Evolutionary conservation across 2,888 invertebrate genomes (phyloP), one percentile per base, ranked within the genome.

Genomic region (Cinara cedri): DNA sequence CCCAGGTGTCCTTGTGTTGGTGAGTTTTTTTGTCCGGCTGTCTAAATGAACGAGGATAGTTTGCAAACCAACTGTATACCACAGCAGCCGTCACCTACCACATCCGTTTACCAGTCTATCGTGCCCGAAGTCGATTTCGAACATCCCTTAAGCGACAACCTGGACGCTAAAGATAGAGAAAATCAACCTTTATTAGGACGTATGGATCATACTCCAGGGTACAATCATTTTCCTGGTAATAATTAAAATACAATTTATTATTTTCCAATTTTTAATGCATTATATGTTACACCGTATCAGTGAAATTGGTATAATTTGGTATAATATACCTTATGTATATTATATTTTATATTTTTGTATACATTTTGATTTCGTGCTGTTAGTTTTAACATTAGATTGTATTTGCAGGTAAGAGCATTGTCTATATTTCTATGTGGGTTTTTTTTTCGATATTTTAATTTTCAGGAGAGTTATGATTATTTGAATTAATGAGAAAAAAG

Each of bases 161-260:
- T 78, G 76, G 76, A 78, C 49, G 21, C 92, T 85, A 91, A 92
- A 82, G 93, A 93, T 87, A 90, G 95, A 85, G 97, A 97, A 90
- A 95, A 94, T 87, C 96, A 97, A 88, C 97, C 97, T 86, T 91
- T 97, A 83, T 89, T 97, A 75, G 92, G 93, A 88, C 91, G 91
- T 86, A 90, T 90, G 86, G 92, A 92, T 85, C 88, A 91, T 83
- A 92, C 93, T 85, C 88, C 90, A 83, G 90, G 92, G 82, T 93
- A 90, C 85, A 96, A 96, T 86, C 91, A 92, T 85, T 96, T 96
- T 87, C 92, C 94, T 88, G 96, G 96, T 95, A 86, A 84, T 21
- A 16, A 34, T n/a, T n/a, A 13, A 19, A 34, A 34, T 6, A 6
- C 6, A 34, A 34, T 34, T 34, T 34, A 34, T 57, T 24, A 57